Conservation (phyloP, 1,140 invertebrate genomes). For the Hetaerina americana region DNA sequence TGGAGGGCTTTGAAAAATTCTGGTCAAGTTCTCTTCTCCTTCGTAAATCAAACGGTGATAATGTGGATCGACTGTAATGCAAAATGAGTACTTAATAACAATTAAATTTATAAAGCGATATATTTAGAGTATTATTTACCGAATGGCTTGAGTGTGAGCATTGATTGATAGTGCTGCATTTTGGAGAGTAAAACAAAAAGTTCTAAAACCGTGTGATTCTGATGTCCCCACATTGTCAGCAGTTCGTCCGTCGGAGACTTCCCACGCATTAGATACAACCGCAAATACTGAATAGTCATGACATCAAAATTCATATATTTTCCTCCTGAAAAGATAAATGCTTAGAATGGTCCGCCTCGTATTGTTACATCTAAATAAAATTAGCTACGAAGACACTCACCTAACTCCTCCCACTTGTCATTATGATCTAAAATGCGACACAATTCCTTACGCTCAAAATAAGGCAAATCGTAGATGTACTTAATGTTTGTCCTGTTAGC, state of each 20-base stretch:
- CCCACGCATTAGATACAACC: slow-evolving; percentile 30
- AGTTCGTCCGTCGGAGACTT: slow-evolving; percentile 61
- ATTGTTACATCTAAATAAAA: not conserved
- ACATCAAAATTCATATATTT: slow-evolving; percentile 34
- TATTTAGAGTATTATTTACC: slow-evolving; percentile 23
- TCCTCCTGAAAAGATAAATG: slow-evolving; percentile 27
- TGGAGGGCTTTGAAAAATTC: not conserved
- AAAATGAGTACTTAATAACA: not conserved
- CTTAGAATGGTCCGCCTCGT: not conserved
- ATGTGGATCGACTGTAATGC: slow-evolving; percentile 35
- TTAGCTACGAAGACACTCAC: slow-evolving; percentile 19
- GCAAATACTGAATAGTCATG: slow-evolving; percentile 34
- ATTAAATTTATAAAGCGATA: not conserved
- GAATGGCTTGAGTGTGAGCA: slow-evolving; percentile 47
- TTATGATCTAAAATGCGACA: slow-evolving; percentile 64
- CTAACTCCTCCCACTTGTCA: slow-evolving; percentile 64
- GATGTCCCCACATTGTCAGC: slow-evolving; percentile 58
- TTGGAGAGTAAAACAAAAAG: slow-evolving; percentile 53
- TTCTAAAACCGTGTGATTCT: slow-evolving; percentile 65
- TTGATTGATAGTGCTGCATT: slow-evolving; percentile 60
- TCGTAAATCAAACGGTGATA: slow-evolving; percentile 42
- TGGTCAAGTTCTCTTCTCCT: slow-evolving; percentile 28
- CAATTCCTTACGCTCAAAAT: slow-evolving; percentile 46
- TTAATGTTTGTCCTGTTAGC: not conserved
- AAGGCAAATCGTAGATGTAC: slow-evolving; percentile 63